A percentile compares a stretch with the other conserved stretches of the same genome.
Conservation (phyloP, 1,140 invertebrate genomes). For the Carposina sasakii region DNA sequence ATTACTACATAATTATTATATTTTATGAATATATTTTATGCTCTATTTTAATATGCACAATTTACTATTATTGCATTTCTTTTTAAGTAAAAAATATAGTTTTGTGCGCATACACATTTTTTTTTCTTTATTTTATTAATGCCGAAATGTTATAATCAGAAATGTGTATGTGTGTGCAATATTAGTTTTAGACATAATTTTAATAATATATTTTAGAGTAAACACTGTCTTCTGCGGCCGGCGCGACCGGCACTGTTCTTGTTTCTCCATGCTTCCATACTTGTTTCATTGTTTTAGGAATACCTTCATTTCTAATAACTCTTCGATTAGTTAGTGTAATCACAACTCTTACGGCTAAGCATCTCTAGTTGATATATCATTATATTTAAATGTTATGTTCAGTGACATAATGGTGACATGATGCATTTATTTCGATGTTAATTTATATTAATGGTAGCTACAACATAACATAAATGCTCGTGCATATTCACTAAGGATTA, state of each 20-base stretch:
- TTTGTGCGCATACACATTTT: slow-evolving; percentile 69
- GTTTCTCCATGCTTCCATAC: slow-evolving; percentile 47
- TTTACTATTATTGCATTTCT: slow-evolving; percentile 64
- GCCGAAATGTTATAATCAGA: slow-evolving; percentile 44
- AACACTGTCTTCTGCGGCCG: slow-evolving; percentile 33
- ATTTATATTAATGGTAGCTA: slow-evolving; percentile 69
- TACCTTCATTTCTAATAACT: slow-evolving; percentile 42
- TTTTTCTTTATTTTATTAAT: slow-evolving; percentile 33
- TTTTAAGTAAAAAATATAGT: slow-evolving; percentile 47
- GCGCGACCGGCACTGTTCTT: slow-evolving; percentile 17
- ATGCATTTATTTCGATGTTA: slow-evolving; percentile 72
- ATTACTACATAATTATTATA: slow-evolving; percentile 60
- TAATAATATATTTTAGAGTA: slow-evolving; percentile 50
- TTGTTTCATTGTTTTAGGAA: slow-evolving; percentile 52
- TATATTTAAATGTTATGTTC: slow-evolving; percentile 57
- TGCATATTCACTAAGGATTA: slow-evolving; percentile 61
- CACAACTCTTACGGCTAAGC: slow-evolving; percentile 53
- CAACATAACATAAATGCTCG: slow-evolving; percentile 68
- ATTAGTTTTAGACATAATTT: slow-evolving; percentile 64
- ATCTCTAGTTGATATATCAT: slow-evolving; percentile 52
- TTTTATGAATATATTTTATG: slow-evolving; percentile 69
- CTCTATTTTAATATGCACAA: slow-evolving; percentile 67
- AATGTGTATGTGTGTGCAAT: slow-evolving; percentile 72
- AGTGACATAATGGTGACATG: slow-evolving; percentile 69
- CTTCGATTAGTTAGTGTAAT: slow-evolving; percentile 67